These are phyloP conservation scores for Acipenser transmontanus DNA, from an alignment of 2,797 vertebrate genomes.

Conservation along the genomic window DNA sequence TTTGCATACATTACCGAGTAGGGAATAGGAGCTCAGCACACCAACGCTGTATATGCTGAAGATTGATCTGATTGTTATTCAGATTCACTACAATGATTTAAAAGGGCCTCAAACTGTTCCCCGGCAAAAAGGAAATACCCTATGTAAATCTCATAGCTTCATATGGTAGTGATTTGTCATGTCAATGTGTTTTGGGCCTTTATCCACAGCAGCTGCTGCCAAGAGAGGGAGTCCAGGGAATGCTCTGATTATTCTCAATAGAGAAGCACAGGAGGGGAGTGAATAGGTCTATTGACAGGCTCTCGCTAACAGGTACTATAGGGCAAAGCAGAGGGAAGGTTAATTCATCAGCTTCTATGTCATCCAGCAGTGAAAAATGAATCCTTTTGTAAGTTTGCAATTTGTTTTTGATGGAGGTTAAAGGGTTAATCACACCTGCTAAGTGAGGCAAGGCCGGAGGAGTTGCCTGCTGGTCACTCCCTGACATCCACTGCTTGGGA, in stretches of 20 bases:
- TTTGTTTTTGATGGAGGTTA: too few species aligned
- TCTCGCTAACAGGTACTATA: constrained; percentile 18
- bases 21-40: background rate
- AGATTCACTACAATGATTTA: constrained; percentile 43
- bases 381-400: too few species aligned
- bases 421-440: too few species aligned
- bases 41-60: constrained; percentile 5
- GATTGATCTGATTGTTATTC: constrained; percentile 41
- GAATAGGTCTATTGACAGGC: constrained; percentile 19
- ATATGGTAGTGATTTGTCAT: constrained; percentile 78
- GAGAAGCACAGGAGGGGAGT: constrained; percentile 24
- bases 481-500: too few species aligned
- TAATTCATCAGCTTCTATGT: background rate
- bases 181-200: constrained; percentile 53
- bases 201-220: constrained; percentile 58
- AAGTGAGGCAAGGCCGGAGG: too few species aligned
- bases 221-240: constrained; percentile 54
- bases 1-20: background rate
- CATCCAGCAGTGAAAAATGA: too few species aligned
- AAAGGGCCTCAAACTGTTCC: constrained; percentile 41
- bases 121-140: constrained; percentile 52
- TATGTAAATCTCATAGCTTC: constrained; percentile 49
- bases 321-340: background rate
- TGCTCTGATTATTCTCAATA: constrained; percentile 50
- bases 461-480: too few species aligned